Conservation (phyloP, 92 coral and sea anemone genomes). For the Porites cylindrica region DNA sequence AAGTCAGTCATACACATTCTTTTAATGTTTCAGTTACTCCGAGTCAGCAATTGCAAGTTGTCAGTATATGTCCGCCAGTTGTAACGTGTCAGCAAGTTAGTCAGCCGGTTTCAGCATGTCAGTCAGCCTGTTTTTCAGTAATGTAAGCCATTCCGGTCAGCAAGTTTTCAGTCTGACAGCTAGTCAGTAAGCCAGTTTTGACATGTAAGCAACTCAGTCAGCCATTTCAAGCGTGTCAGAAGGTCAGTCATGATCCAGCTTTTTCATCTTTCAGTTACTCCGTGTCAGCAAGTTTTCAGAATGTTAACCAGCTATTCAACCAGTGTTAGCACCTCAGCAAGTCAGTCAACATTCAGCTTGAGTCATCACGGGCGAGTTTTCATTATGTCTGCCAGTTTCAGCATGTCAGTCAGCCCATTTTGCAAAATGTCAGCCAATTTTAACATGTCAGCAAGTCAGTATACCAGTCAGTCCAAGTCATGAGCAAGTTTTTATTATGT, state of each 20-base stretch:
- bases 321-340: not conserved
- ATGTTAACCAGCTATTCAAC: not conserved
- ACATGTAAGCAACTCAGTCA: not conserved
- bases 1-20: not conserved
- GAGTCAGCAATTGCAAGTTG: too few relatives aligned
- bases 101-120: too few relatives aligned
- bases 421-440: too few relatives aligned
- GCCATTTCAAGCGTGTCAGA: not conserved
- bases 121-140: not conserved
- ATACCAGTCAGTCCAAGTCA: too few relatives aligned
- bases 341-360: not conserved
- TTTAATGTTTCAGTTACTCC: not conserved
- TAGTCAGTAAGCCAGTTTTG: not conserved
- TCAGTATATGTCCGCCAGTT: too few relatives aligned
- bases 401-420: too few relatives aligned
- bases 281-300: not conserved
- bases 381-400: too few relatives aligned
- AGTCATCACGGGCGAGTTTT: too few relatives aligned
- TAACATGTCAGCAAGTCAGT: too few relatives aligned
- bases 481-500: too few relatives aligned
- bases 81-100: too few relatives aligned
- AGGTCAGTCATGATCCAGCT: not conserved
- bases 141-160: not conserved
- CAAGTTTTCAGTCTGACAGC: not conserved
- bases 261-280: not conserved